Evolutionary conservation across 1,140 invertebrate species (phyloP), one percentile per base, ranked within the genome.

Genomic region (Temnothorax longispinosus): DNA sequence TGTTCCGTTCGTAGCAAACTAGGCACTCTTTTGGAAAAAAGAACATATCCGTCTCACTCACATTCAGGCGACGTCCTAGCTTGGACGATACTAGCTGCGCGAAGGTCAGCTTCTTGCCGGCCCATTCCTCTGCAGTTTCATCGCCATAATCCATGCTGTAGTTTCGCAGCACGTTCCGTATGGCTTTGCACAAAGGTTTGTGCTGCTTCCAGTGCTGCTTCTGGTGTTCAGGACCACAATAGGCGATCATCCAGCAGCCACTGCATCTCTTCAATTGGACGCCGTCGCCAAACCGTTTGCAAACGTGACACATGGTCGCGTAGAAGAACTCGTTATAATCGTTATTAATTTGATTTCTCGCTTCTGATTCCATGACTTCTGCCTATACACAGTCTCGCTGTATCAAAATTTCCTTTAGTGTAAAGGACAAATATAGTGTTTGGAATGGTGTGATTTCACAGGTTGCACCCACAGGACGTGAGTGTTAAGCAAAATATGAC

Each of bases 211-310:
- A 94, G 67, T 94, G 93, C 32, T 91, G 78, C 85, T 91, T 94
- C 69, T 94, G 94, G 75, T 94, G 93, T 35, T 92, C 81, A 54
- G 85, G 92, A 1, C 89, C 60, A 69, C 93, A 94, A 60, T 94
- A 94, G 38, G 89, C 89, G 56, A 94, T 94, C 93, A 94, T 94
- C 85, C 86, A 91, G 50, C 94, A 94, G 58, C 87, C 88, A 41
- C 90, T 75, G 21, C 93, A 94, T 88, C 89, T 90, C 88, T 92
- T 94, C 52, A 27, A 27, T 0, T 27, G 27, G 44, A 90, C 76
- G 75, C 86, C 82, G 32, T 89, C 77, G 0, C 85, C 85, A 50
- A 87, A 78, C 3, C 47, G 85, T 88, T 94, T 93, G 78, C 94
- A 94, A 65, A 94, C 89, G n/a, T 94, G 93, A 82, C 94, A 94